These are phyloP conservation scores for Polymixis flavicincta DNA, from an alignment of 2,888 invertebrate genomes.

Conservation along the genomic window DNA sequence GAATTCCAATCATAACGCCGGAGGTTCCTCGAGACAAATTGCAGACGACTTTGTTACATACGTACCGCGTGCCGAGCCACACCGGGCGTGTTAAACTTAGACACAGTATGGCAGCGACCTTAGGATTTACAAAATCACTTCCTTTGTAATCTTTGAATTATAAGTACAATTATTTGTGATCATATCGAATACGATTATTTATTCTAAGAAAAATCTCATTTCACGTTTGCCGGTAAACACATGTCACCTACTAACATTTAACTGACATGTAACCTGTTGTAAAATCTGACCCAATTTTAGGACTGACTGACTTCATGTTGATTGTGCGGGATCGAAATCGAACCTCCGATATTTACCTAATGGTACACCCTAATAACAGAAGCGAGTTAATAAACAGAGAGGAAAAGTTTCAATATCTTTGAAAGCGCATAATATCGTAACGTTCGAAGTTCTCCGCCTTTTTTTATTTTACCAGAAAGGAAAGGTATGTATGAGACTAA, in stretches of 20 bases:
- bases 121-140: conserved; percentile 15
- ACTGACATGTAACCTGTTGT: conserved; percentile 32
- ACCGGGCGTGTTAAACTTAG: conserved; percentile 38
- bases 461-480: conserved; percentile 43
- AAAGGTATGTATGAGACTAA: conserved; percentile 53
- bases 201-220: background rate
- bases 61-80: conserved; percentile 60
- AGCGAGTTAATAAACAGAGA: conserved; percentile 50
- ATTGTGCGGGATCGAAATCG: conserved; percentile 26
- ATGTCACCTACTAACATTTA: conserved; percentile 5
- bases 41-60: conserved; percentile 77
- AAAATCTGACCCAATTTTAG: conserved; percentile 45
- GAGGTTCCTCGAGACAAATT: conserved; percentile 78
- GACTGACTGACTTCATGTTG: conserved; percentile 22
- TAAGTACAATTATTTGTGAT: background rate
- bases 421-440: conserved; percentile 57
- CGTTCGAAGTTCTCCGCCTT: conserved; percentile 49
- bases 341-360: conserved; percentile 41
- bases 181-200: background rate
- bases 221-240: background rate
- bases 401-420: conserved; percentile 62
- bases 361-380: conserved; percentile 38
- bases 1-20: conserved; percentile 79
- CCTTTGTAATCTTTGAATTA: background rate
- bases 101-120: conserved; percentile 1